Evolutionary conservation across 2,888 invertebrate species (phyloP).

Genomic region (Prosapia bicincta): DNA sequence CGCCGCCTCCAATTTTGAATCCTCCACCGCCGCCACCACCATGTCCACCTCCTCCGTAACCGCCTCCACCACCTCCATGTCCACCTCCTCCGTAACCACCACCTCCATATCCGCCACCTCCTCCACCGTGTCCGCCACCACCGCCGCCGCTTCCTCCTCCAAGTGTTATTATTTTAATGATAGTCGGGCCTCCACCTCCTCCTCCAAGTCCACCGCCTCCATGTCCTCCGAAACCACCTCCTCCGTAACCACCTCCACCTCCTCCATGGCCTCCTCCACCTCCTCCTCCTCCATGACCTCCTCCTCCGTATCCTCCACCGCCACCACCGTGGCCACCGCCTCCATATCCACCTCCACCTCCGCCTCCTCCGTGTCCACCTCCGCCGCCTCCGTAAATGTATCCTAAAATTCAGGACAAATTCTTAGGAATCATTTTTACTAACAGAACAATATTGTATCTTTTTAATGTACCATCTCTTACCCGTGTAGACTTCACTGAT

Average conservation of each 20-base stretch:
- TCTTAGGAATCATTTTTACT: no score
- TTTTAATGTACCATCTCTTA: no score
- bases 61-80: not conserved
- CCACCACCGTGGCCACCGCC: not conserved
- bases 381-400: slow-evolving; percentile 1
- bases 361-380: not conserved
- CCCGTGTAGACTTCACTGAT: slow-evolving; percentile 10
- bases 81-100: not conserved
- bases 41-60: not conserved
- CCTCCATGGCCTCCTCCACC: not conserved
- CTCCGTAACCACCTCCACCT: not conserved
- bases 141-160: not conserved
- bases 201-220: no score
- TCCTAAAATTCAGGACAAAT: no score
- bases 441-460: no score
- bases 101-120: not conserved
- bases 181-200: not conserved
- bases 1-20: not conserved
- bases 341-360: not conserved
- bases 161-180: not conserved
- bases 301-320: not conserved
- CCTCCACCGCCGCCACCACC: not conserved
- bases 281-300: not conserved
- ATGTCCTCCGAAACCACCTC: not conserved
- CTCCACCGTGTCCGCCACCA: slow-evolving; percentile 9